Evolutionary conservation across 92 coral and sea anemone species (phyloP).

Genomic region (Meandrina meandrites): DNA sequence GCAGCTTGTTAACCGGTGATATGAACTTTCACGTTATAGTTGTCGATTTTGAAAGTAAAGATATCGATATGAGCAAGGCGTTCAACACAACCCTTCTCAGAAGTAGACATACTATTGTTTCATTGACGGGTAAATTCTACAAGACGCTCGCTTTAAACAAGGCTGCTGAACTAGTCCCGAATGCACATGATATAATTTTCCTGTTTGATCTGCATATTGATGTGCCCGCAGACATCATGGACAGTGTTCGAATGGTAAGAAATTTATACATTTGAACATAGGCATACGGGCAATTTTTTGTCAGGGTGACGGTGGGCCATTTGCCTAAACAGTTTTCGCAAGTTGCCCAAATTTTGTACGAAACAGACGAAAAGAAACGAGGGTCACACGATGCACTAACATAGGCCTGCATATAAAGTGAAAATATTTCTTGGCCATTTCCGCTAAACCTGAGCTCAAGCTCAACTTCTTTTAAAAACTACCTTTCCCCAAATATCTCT

Average conservation of each 20-base stretch:
- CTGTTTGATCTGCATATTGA: conserved; percentile 43
- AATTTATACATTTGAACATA: not conserved
- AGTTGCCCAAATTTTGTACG: too few species aligned
- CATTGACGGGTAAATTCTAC: conserved; percentile 29
- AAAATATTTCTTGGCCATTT: too few species aligned
- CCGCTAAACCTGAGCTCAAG: too few species aligned
- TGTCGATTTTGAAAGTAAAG: conserved; percentile 46
- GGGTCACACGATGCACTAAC: too few species aligned
- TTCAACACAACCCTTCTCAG: conserved; percentile 26
- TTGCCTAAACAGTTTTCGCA: too few species aligned
- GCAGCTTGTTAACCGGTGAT: conserved; percentile 27
- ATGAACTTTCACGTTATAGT: conserved; percentile 32
- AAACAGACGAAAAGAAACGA: too few species aligned
- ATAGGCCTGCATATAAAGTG: too few species aligned
- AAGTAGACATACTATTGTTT: conserved; percentile 21
- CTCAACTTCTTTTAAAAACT: too few species aligned
- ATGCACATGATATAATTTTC: conserved; percentile 26
- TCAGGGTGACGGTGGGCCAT: too few species aligned
- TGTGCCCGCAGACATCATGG: conserved; percentile 35
- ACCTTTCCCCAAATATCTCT: too few species aligned
- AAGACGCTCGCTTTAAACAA: conserved; percentile 46
- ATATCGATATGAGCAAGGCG: conserved; percentile 31
- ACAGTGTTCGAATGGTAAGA: conserved; percentile 46
- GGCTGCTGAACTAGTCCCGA: conserved; percentile 35
- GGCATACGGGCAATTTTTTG: too few species aligned